phyloP scores from a whole-genome alignment of 2,797 vertebrate genomes.

The Hybognathus amarus region DNA sequence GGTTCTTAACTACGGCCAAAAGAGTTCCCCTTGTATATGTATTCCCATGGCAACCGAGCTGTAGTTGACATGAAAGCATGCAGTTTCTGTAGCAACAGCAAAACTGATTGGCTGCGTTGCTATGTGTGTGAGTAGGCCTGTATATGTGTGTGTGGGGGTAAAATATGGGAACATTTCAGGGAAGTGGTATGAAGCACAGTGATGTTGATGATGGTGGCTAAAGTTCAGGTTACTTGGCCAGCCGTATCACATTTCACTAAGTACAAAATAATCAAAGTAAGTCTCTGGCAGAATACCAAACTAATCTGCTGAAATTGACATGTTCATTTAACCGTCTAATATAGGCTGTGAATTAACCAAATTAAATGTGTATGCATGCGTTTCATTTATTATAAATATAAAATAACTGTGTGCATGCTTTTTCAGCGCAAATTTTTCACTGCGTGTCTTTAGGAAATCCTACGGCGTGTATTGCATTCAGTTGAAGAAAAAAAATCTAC shows the following conservation, averaged over 20 bases:
- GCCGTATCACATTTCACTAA: neutral
- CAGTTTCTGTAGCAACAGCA: constrained; percentile 93
- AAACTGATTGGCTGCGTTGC: constrained; percentile 80
- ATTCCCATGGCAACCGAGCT: constrained; percentile 91
- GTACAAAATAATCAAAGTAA: neutral
- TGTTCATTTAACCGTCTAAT: constrained; percentile 4
- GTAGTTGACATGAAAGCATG: constrained; percentile 96
- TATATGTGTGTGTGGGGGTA: constrained; percentile 16
- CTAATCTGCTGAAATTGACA: neutral
- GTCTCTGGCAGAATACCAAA: neutral
- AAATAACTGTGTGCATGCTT: too few relatives aligned
- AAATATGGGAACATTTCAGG: constrained; percentile 2
- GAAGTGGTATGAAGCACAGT: constrained; percentile 10
- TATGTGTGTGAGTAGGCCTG: constrained; percentile 11
- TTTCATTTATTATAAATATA: too few relatives aligned
- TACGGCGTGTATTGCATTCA: too few relatives aligned
- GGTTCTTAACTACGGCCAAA: constrained; percentile 87
- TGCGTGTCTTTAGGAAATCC: too few relatives aligned
- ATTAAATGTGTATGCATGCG: neutral
- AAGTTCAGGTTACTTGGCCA: constrained; percentile 17
- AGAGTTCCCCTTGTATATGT: constrained; percentile 93
- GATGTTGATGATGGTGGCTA: constrained; percentile 7
- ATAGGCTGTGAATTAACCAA: neutral
- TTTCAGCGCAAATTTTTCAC: too few relatives aligned
- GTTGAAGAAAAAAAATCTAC: too few relatives aligned